Percentiles rank a stretch among this genome's conserved stretches.
phyloP scores from a whole-genome alignment of 2,113 vertebrate species.

The Pogona vitticeps region DNA sequence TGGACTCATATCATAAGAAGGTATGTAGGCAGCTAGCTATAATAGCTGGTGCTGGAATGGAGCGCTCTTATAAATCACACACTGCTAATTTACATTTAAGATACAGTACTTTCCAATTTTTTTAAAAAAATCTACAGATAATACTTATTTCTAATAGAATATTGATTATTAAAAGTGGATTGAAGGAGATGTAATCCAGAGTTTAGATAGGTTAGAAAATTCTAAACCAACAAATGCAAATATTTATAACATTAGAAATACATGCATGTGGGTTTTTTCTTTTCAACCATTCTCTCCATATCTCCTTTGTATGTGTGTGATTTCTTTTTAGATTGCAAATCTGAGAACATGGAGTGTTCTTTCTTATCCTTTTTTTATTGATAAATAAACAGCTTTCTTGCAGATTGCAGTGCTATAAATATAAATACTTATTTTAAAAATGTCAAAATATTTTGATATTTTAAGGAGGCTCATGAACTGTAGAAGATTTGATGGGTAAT shows the following conservation, averaged over 20 bases:
- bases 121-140: not conserved
- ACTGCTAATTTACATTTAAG: not conserved
- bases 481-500: not conserved
- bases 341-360: no score
- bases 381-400: not conserved
- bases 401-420: not conserved
- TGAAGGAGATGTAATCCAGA: not conserved
- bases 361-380: not conserved
- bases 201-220: not conserved
- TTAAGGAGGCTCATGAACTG: not conserved
- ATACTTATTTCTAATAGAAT: not conserved
- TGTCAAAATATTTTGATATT: not conserved
- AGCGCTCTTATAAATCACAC: not conserved
- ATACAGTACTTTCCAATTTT: not conserved
- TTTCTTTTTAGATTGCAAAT: not conserved
- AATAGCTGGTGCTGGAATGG: slow-evolving; percentile 10
- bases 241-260: not conserved
- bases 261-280: no score
- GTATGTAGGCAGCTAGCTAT: slow-evolving; percentile 67
- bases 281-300: not conserved
- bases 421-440: not conserved
- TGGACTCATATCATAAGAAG: slow-evolving; percentile 86
- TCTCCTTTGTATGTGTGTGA: no score
- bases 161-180: not conserved
- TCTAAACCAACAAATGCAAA: not conserved